Evolutionary conservation across 1,140 invertebrate species (phyloP).

Genomic region (Camponotus floridanus): DNA sequence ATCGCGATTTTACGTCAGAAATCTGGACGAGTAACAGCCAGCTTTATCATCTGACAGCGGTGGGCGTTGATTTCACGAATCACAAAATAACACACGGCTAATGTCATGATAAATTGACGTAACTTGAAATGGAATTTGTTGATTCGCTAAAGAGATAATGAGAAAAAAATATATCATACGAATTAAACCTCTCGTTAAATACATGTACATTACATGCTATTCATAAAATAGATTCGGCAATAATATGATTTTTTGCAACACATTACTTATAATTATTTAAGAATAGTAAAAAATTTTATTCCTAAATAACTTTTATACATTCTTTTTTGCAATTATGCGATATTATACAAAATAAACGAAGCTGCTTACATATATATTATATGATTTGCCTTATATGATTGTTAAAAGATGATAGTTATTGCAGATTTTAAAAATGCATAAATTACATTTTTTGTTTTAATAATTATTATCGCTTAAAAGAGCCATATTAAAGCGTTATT

Average conservation of each 20-base stretch:
- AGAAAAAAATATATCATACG: background rate
- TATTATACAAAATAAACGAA: too few relatives aligned
- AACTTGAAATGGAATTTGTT: background rate
- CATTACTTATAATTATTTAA: background rate
- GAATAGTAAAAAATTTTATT: too few relatives aligned
- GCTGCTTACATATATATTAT: too few relatives aligned
- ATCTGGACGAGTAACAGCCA: background rate
- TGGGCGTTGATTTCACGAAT: constrained; percentile 66
- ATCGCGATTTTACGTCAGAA: constrained; percentile 29
- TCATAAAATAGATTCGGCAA: background rate
- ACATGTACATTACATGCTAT: background rate
- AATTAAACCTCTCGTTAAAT: background rate
- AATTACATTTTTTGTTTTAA: too few relatives aligned
- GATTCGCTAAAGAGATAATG: background rate
- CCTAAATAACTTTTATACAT: too few relatives aligned
- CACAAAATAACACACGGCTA: background rate
- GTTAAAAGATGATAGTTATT: too few relatives aligned
- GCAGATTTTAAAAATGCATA: too few relatives aligned
- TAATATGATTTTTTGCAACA: background rate
- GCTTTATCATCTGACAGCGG: constrained; percentile 52
- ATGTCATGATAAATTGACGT: constrained; percentile 16
- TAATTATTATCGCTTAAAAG: too few relatives aligned
- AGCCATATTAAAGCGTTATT: too few relatives aligned
- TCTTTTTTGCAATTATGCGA: too few relatives aligned
- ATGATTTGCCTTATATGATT: too few relatives aligned